Base-by-base conservation (phyloP, 2,888 invertebrate genomes). In the Apotomis betuletana region DNA sequence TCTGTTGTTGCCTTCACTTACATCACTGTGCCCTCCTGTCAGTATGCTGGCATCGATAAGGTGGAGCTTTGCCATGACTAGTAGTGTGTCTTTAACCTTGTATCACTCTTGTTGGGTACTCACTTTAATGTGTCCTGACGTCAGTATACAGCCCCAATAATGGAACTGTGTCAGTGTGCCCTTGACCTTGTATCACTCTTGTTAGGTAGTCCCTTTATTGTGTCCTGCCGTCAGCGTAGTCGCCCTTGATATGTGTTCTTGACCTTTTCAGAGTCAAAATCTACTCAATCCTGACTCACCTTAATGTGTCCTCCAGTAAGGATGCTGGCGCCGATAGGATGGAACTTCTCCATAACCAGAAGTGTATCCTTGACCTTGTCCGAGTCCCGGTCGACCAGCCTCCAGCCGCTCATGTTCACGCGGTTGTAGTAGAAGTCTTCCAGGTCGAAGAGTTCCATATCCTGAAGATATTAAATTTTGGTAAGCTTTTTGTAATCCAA, bases 341-440 rank as follows among this genome's bases (percentile, higher is more conserved):
- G 97, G 86, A 98, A 97, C 85, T 96, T 96, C 90, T 97, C 97
- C 97, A 98, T 98, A 81, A 97, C 96, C 73, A 96, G 95, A 51
- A 97, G 94, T 3, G 96, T 94, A 75, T 97, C 96, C 74, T 94
- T 94, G 68, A 97, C 97, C 79, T 95, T 95, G 51, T 96, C 95
- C 44, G 96, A 96, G 69, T 96, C 96, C 4, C 97, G 94, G 84
- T 98, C 97, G 3, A 98, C 97, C 76, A 98, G 92, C 59, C 98
- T 94, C 94, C 98, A 98, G 0, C 98, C 97, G n/a, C 98, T 98
- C 93, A 98, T 97, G 89, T 98, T 98, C 55, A 98, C 98, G 59
- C 96, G 96, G 85, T 98, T 98, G 92, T 98, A 98, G 84, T 97
- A 97, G 88, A 98, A 98, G 84, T 97, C 97, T 87, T 97, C 97